phyloP scores from a whole-genome alignment of 2,113 vertebrate species.

The Ranitomeya imitator region DNA sequence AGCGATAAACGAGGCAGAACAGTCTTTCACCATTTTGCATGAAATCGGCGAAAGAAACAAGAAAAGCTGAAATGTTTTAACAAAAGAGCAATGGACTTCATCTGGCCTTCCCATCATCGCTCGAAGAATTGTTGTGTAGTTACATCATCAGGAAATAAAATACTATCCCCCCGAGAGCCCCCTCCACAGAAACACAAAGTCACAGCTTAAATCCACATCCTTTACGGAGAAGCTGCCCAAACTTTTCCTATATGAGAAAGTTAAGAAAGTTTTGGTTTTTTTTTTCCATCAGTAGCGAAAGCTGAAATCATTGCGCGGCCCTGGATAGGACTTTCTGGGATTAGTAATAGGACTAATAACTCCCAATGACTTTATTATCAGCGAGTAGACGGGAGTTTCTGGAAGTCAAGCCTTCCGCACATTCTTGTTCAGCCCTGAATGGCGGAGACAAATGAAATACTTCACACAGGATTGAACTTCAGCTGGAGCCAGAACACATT shows the following conservation, averaged over 20 bases:
- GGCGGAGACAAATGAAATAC: constrained; percentile 61
- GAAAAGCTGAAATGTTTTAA: constrained; percentile 34
- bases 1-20: background rate
- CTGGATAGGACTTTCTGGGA: background rate
- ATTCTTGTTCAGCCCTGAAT: constrained; percentile 65
- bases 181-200: constrained; percentile 67
- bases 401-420: constrained; percentile 67
- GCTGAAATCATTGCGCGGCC: background rate
- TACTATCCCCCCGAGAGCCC: constrained; percentile 72
- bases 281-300: background rate
- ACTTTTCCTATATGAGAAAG: constrained; percentile 7
- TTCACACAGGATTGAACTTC: constrained; percentile 69
- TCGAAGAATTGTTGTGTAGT: constrained; percentile 80
- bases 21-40: background rate
- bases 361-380: constrained; percentile 60
- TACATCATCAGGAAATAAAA: constrained; percentile 85
- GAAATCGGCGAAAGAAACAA: background rate
- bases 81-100: constrained; percentile 66
- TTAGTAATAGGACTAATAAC: constrained; percentile 56
- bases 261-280: background rate
- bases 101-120: constrained; percentile 84
- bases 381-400: constrained; percentile 64
- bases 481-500: constrained; percentile 64
- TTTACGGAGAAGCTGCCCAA: background rate
- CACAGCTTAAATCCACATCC: constrained; percentile 32